phyloP scores from a whole-genome alignment of 2,797 vertebrate species.

The Microchirus variegatus region DNA sequence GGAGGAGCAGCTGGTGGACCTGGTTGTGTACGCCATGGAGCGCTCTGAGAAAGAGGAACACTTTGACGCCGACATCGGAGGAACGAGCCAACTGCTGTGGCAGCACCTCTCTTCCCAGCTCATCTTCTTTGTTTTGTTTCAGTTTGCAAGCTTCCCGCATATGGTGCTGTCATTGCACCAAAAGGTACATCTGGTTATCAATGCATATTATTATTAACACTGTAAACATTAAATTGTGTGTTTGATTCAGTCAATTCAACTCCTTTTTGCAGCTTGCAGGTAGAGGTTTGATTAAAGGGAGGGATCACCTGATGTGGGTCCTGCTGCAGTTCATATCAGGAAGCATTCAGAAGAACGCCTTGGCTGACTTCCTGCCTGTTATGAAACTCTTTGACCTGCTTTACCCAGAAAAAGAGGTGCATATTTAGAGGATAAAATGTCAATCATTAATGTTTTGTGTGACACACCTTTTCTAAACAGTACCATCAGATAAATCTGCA shows the following conservation, averaged over 20 bases:
- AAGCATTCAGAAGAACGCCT: conserved; percentile 97
- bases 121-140: conserved; percentile 99
- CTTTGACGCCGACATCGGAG: conserved; percentile 90
- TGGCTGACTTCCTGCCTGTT: conserved; percentile 97
- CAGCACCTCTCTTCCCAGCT: conserved; percentile 99
- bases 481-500: not conserved
- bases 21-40: conserved; percentile 99
- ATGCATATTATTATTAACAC: too few species aligned
- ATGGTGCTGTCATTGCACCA: conserved; percentile 99
- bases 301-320: conserved; percentile 99
- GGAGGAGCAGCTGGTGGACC: conserved; percentile 99
- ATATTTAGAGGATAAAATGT: not conserved
- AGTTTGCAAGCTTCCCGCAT: conserved; percentile 99
- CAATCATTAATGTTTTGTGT: not conserved
- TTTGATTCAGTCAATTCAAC: not conserved
- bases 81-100: conserved; percentile 98
- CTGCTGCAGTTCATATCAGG: conserved; percentile 98
- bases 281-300: conserved; percentile 95
- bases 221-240: too few species aligned
- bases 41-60: conserved; percentile 98
- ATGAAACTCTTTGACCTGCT: conserved; percentile 99
- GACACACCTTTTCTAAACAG: not conserved
- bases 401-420: conserved; percentile 97
- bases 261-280: conserved; percentile 88
- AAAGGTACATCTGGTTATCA: conserved; percentile 82